phyloP scores from a whole-genome alignment of 2,888 invertebrate genomes.

The Argyresthia albistria region DNA sequence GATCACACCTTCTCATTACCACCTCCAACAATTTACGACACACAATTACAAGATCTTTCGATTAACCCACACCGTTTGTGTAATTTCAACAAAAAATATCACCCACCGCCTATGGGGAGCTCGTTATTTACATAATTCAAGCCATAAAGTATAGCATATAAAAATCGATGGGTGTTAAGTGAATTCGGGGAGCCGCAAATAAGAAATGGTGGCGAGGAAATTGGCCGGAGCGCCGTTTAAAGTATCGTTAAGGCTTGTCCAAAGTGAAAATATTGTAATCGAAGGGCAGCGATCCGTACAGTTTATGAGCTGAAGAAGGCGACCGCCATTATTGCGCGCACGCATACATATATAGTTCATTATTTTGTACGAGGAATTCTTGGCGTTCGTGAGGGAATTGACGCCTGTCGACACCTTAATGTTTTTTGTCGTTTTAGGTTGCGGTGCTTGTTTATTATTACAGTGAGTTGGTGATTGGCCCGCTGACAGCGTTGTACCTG shows the following conservation, averaged over 20 bases:
- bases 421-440: not conserved
- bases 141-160: constrained; percentile 40
- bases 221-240: constrained; percentile 58
- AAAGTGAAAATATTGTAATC: constrained; percentile 60
- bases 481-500: too few relatives aligned
- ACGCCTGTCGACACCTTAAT: constrained; percentile 3
- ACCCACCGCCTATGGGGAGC: constrained; percentile 38
- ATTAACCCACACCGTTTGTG: constrained; percentile 42
- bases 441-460: too few relatives aligned
- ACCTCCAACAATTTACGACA: constrained; percentile 28
- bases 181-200: constrained; percentile 65
- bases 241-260: constrained; percentile 62
- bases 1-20: constrained; percentile 10
- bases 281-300: constrained; percentile 26
- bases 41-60: constrained; percentile 43
- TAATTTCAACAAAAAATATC: constrained; percentile 47
- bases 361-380: constrained; percentile 31
- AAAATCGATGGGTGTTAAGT: constrained; percentile 65
- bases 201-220: constrained; percentile 63
- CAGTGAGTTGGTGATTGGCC: too few relatives aligned
- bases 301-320: constrained; percentile 53
- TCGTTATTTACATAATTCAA: constrained; percentile 57
- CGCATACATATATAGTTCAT: constrained; percentile 26
- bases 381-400: constrained; percentile 16
- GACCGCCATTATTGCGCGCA: constrained; percentile 31